Conservation (phyloP, 92 coral and sea anemone species). For the Actinostola sp. region DNA sequence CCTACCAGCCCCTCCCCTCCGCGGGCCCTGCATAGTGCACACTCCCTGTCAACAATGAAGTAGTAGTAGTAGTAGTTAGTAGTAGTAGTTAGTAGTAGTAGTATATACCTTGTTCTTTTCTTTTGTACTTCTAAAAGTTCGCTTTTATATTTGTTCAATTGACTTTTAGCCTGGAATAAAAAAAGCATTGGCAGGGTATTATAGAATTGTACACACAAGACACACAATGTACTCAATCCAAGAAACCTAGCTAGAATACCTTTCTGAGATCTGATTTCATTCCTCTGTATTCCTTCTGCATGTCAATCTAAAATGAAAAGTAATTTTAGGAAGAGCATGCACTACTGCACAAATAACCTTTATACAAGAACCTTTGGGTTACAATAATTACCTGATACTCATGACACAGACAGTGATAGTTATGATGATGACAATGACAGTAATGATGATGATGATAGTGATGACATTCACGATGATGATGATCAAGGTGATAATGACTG, state of each 20-base stretch:
- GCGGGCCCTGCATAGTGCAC: no score
- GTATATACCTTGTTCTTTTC: conserved; percentile 68
- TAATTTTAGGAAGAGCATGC: no score
- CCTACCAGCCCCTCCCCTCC: no score
- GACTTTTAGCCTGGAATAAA: conserved; percentile 66
- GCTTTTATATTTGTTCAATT: conserved; percentile 56
- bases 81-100: no score
- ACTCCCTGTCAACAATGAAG: no score
- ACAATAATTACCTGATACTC: no score
- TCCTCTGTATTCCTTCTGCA: conserved; percentile 68
- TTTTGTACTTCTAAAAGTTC: conserved; percentile 78
- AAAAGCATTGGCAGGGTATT: neutral
- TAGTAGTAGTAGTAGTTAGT: no score
- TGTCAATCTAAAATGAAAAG: conserved; percentile 75
- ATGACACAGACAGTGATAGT: neutral
- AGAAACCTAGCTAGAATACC: conserved; percentile 38
- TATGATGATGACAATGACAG: neutral
- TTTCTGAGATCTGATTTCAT: conserved; percentile 68
- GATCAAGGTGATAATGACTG: neutral
- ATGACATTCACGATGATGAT: conserved; percentile 1
- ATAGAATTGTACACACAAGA: neutral
- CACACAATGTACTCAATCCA: neutral
- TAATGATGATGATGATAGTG: no score
- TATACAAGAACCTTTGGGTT: no score
- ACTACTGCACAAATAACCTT: neutral